phyloP scores from a whole-genome alignment of 1,140 invertebrate species.

The Protaetia brevitarsis region DNA sequence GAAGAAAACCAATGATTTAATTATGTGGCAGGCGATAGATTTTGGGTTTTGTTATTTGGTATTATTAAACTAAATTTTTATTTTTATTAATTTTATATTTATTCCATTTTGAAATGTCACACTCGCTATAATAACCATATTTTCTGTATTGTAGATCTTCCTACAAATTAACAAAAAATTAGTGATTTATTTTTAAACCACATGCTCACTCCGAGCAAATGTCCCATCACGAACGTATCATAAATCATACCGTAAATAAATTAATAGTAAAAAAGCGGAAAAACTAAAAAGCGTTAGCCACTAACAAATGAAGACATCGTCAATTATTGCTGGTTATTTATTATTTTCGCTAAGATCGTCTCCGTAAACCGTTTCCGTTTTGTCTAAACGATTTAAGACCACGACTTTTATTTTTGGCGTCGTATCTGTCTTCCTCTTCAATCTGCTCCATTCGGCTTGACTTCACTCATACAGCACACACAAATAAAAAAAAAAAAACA shows the following conservation, averaged over 20 bases:
- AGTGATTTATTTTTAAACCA: background rate
- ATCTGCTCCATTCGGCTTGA: background rate
- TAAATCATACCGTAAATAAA: background rate
- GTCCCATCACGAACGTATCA: background rate
- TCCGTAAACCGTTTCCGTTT: background rate
- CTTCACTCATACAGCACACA: background rate
- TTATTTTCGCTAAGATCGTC: background rate
- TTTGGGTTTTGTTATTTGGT: too few relatives aligned
- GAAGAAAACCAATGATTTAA: too few relatives aligned
- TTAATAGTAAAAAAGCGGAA: slow-evolving; percentile 7
- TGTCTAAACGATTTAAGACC: background rate
- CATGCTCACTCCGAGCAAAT: background rate
- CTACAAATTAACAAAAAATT: slow-evolving; percentile 13
- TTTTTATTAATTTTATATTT: too few relatives aligned
- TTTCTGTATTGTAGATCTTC: background rate
- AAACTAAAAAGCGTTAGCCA: slow-evolving; percentile 11
- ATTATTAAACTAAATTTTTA: too few relatives aligned
- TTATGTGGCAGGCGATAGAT: too few relatives aligned
- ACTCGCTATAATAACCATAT: background rate
- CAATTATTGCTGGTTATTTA: slow-evolving; percentile 19
- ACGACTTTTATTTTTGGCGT: background rate
- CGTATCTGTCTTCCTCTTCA: background rate
- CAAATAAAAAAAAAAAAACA: background rate
- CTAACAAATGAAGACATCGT: slow-evolving; percentile 5
- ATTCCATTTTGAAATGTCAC: too few relatives aligned